A percentile compares a stretch with the other conserved stretches of the same genome.
These are phyloP conservation scores for Scomber scombrus DNA, from an alignment of 2,113 vertebrate genomes.

Conservation along the genomic window DNA sequence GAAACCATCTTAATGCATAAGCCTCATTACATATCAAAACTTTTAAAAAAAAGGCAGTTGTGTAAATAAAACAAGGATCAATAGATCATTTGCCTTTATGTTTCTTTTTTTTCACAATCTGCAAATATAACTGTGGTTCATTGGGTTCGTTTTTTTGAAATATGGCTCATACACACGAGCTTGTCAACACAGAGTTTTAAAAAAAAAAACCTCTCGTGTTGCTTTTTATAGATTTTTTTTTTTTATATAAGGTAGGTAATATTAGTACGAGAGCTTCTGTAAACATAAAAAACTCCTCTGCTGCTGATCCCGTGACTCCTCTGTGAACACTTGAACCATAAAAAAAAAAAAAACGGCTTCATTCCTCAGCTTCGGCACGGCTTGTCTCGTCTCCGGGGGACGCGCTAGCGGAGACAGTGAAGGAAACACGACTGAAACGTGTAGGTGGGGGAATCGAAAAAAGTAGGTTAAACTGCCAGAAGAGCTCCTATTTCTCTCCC, in stretches of 20 bases:
- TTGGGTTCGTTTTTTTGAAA: not conserved
- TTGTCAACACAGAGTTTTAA: too few species aligned
- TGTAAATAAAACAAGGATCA: too few species aligned
- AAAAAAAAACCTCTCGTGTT: not conserved
- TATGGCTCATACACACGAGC: too few species aligned
- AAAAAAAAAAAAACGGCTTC: not conserved
- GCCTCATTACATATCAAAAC: too few species aligned
- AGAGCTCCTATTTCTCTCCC: constrained; percentile 48
- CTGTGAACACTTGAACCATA: constrained; percentile 10
- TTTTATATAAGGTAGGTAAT: not conserved
- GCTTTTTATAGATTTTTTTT: constrained; percentile 20
- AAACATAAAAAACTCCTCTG: constrained; percentile 29
- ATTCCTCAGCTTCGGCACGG: not conserved
- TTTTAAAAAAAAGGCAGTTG: too few species aligned
- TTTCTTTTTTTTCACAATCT: too few species aligned
- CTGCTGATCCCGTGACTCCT: constrained; percentile 26
- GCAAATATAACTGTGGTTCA: not conserved
- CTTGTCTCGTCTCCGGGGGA: constrained; percentile 1
- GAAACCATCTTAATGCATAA: too few species aligned
- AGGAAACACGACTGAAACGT: constrained; percentile 1
- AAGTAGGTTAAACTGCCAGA: constrained; percentile 50
- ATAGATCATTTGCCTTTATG: too few species aligned
- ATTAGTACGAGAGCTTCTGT: constrained; percentile 36
- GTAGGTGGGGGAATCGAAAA: constrained; percentile 52
- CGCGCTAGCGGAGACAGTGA: not conserved